Conservation (phyloP, 2,888 invertebrate species). For the Noctua pronuba region DNA sequence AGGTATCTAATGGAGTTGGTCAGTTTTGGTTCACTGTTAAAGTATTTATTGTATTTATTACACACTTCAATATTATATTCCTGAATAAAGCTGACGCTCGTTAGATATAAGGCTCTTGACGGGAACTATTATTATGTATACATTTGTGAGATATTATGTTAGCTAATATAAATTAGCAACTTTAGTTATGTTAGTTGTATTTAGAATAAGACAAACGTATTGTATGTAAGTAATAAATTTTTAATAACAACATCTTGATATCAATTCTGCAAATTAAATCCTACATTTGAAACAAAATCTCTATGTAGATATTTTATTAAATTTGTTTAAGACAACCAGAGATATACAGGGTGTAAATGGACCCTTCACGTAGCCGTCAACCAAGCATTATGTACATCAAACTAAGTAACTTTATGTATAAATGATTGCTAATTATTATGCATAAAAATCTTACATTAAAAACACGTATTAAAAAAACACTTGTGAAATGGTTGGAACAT, state of each 20-base stretch:
- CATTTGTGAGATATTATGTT: slow-evolving; percentile 87
- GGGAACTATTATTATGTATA: slow-evolving; percentile 81
- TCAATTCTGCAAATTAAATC: slow-evolving; percentile 40
- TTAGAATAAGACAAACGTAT: slow-evolving; percentile 87
- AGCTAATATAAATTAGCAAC: slow-evolving; percentile 86
- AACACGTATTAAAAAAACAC: too few species aligned
- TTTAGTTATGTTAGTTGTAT: slow-evolving; percentile 83
- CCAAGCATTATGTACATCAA: too few species aligned
- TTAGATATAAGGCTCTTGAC: slow-evolving; percentile 77
- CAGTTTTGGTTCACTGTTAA: slow-evolving; percentile 81
- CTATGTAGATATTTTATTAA: slow-evolving; percentile 30
- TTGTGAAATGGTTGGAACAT: too few species aligned
- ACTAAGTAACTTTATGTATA: too few species aligned
- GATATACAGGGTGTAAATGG: too few species aligned
- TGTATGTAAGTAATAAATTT: slow-evolving; percentile 89
- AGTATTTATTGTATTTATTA: slow-evolving; percentile 89
- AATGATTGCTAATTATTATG: too few species aligned
- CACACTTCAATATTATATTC: slow-evolving; percentile 77
- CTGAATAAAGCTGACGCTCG: slow-evolving; percentile 81
- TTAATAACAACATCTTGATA: slow-evolving; percentile 82
- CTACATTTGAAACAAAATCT: slow-evolving; percentile 42
- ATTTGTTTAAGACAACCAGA: slow-evolving; percentile 16
- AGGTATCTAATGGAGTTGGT: slow-evolving; percentile 78
- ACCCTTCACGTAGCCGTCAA: too few species aligned
- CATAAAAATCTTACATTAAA: too few species aligned